Evolutionary conservation across 2,888 invertebrate species (phyloP).

Genomic region (Netelia fuscicornis): DNA sequence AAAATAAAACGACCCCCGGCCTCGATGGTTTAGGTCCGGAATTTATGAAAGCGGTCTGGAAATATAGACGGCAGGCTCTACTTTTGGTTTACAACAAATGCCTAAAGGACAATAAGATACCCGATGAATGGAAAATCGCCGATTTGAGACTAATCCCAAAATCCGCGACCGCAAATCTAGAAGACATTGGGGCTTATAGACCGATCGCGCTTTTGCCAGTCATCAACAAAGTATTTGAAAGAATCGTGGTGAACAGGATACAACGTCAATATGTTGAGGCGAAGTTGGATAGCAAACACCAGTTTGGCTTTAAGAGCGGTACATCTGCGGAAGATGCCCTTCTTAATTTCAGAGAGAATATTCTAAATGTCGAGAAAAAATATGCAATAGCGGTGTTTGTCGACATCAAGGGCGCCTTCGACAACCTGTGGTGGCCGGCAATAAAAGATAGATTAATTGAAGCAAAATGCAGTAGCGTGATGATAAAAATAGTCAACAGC

Average conservation of each 20-base stretch:
- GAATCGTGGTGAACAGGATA: conserved; percentile 67
- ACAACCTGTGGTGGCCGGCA: conserved; percentile 78
- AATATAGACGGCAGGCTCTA: not conserved
- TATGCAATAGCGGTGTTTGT: conserved; percentile 71
- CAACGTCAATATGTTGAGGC: conserved; percentile 43
- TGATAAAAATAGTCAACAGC: not conserved
- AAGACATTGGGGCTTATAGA: conserved; percentile 72
- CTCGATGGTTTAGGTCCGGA: conserved; percentile 25
- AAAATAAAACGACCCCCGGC: conserved; percentile 30
- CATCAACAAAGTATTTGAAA: conserved; percentile 76
- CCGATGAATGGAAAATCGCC: conserved; percentile 58
- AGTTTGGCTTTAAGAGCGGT: conserved; percentile 77
- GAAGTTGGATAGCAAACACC: conserved; percentile 59
- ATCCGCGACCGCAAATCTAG: conserved; percentile 50
- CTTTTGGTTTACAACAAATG: conserved; percentile 56
- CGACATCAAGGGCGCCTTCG: conserved; percentile 78
- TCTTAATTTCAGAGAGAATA: not conserved
- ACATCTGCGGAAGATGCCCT: conserved; percentile 74
- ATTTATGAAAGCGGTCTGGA: conserved; percentile 14
- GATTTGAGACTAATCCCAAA: conserved; percentile 59
- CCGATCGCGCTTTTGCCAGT: conserved; percentile 76
- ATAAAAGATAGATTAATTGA: conserved; percentile 67
- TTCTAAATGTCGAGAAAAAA: conserved; percentile 61
- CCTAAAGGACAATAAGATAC: conserved; percentile 42
- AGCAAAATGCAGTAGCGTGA: not conserved